Evolutionary conservation across 2,888 invertebrate genomes (phyloP), one percentile per base, ranked within the genome.

Genomic region (Hedya salicella): DNA sequence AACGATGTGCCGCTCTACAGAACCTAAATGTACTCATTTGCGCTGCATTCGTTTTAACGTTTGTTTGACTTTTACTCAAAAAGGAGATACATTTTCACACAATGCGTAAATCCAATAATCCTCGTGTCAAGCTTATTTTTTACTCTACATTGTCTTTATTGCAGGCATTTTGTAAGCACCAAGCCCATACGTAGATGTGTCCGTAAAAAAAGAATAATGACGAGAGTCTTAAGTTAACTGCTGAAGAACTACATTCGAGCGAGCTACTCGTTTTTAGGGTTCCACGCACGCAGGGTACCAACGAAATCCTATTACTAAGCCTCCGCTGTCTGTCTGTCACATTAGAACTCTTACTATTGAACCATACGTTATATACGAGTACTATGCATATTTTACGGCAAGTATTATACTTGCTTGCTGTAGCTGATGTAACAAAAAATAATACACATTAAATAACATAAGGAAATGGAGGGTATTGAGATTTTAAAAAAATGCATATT

Each of bases 11-110:
- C 36, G 17, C 1, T 42, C 16, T 42, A 9, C 13, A 46, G 21
- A 6, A 48, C 21, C 13, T 48, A 21, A 19, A 13, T 6, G 2
- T n/a, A n/a, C n/a, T 21, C 21, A 48, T 19, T 48, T 21, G 21
- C 48, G 21, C 19, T 21, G 48, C n/a, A 5, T 21, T 21, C 21
- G 13, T 21, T 13, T 46, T 46, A 48, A 48, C 48, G 48, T 21
- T 54, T 40, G 48, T 21, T 54, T 40, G 54, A 21, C 21, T 21
- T 40, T 39, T 14, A 40, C 21, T 36, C 40, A 39, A 54, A 39
- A 40, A 40, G 53, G 53, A 39, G 19, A 53, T 49, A 40, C 39
- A 46, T 60, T 60, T 32, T 49, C 46, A 49, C 11, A 60, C 39
- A 48, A 48, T 49, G 48, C 48, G 32, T 36, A 39, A 60, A 19